These are phyloP conservation scores for Calliphora vomitoria DNA, from an alignment of 2,888 invertebrate species.

Conservation along the genomic window DNA sequence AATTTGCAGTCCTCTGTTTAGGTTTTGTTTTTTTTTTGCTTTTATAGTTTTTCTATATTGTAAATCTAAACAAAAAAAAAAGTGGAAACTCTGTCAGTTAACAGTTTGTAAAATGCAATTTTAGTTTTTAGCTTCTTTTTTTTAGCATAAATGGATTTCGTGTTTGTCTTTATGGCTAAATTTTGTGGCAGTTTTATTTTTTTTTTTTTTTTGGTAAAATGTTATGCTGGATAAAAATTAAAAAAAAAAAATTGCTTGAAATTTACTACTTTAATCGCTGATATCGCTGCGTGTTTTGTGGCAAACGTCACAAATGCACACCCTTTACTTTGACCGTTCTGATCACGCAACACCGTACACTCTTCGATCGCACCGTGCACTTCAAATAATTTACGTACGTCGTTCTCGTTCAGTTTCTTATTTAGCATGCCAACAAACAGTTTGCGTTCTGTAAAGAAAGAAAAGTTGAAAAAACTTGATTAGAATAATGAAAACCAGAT, in stretches of 20 bases:
- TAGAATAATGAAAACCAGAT: background rate
- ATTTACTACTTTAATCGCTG: slow-evolving; percentile 94
- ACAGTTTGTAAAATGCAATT: slow-evolving; percentile 56
- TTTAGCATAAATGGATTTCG: slow-evolving; percentile 6
- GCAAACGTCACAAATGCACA: slow-evolving; percentile 99
- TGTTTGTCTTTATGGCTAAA: background rate
- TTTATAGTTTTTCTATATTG: background rate
- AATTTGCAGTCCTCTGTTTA: slow-evolving; percentile 28
- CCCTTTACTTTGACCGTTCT: slow-evolving; percentile 97
- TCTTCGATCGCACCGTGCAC: slow-evolving; percentile 98
- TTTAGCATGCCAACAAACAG: slow-evolving; percentile 99
- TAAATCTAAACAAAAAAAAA: slow-evolving; percentile 5
- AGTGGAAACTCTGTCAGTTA: slow-evolving; percentile 15
- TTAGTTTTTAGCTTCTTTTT: background rate
- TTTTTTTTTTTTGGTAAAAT: background rate
- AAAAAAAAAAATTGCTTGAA: background rate
- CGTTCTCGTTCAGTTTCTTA: slow-evolving; percentile 97
- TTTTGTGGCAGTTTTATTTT: background rate
- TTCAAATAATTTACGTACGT: slow-evolving; percentile 96
- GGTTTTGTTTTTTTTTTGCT: background rate
- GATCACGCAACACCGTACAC: slow-evolving; percentile 98
- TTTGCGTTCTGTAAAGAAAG: slow-evolving; percentile 92
- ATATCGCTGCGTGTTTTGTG: slow-evolving; percentile 98
- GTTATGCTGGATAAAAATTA: background rate
- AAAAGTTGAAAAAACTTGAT: background rate